Evolutionary conservation across 1,140 invertebrate species (phyloP).

Genomic region (Tribolium madens): DNA sequence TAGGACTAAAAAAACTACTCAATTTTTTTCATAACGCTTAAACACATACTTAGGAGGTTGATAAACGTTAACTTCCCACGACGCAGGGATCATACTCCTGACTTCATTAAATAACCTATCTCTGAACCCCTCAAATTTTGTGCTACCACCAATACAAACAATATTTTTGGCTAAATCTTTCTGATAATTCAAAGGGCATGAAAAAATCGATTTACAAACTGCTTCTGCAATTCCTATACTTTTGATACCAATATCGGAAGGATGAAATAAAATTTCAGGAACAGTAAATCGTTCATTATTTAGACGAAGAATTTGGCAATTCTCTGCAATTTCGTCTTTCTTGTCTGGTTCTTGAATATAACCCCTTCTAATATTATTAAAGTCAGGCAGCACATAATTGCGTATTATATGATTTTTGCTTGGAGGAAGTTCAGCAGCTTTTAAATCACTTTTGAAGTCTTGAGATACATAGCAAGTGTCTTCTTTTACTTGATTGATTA

Average conservation of each 20-base stretch:
- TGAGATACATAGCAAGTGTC: conserved; percentile 95
- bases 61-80: conserved; percentile 80
- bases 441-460: conserved; percentile 89
- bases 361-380: conserved; percentile 52
- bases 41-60: conserved; percentile 74
- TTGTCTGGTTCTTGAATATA: conserved; percentile 61
- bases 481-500: conserved; percentile 99
- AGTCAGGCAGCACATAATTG: conserved; percentile 96
- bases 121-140: conserved; percentile 85
- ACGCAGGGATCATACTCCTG: conserved; percentile 79
- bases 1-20: conserved; percentile 70
- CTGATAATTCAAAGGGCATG: conserved; percentile 82
- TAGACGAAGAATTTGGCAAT: conserved; percentile 85
- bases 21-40: not conserved
- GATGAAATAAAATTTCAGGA: conserved; percentile 95
- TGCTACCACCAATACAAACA: conserved; percentile 91
- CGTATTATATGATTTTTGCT: conserved; percentile 73
- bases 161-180: conserved; percentile 91
- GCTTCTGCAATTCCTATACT: conserved; percentile 96
- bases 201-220: conserved; percentile 80
- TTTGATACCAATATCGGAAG: conserved; percentile 93
- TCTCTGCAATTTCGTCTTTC: conserved; percentile 71
- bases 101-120: conserved; percentile 87
- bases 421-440: conserved; percentile 76
- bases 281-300: conserved; percentile 94